These are phyloP conservation scores for Gobionotothen gibberifrons DNA, from an alignment of 2,797 vertebrate species.

Conservation along the genomic window DNA sequence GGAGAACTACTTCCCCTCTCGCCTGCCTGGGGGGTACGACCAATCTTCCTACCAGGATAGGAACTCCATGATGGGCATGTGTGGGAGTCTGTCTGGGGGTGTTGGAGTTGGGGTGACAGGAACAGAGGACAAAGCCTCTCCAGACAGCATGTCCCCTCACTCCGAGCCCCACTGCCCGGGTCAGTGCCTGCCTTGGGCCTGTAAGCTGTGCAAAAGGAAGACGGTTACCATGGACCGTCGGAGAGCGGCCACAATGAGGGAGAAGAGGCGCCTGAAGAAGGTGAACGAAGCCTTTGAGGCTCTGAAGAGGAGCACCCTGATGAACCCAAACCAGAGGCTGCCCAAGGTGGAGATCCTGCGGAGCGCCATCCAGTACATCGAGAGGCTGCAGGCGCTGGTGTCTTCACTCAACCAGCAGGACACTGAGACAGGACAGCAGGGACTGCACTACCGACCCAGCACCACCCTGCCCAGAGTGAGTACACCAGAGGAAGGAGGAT, in stretches of 20 bases:
- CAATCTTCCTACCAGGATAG: conserved; percentile 88
- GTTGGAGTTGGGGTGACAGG: conserved; percentile 75
- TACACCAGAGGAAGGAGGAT: conserved; percentile 81
- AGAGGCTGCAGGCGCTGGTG: conserved; percentile 96
- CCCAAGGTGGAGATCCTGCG: conserved; percentile 99
- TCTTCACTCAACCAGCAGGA: conserved; percentile 97
- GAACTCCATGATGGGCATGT: conserved; percentile 87
- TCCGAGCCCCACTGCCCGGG: conserved; percentile 94
- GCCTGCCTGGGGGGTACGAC: conserved; percentile 89
- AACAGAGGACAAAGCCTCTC: conserved; percentile 90
- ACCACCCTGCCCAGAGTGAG: conserved; percentile 85
- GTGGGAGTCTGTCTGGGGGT: conserved; percentile 81
- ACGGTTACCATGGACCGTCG: conserved; percentile 94
- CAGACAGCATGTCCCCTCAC: conserved; percentile 82
- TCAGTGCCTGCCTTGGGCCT: conserved; percentile 97
- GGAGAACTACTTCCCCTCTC: conserved; percentile 91
- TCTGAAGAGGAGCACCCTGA: conserved; percentile 95
- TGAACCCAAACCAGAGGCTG: conserved; percentile 98
- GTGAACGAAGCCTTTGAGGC: conserved; percentile 99
- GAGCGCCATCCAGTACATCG: conserved; percentile 98
- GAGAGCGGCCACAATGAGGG: conserved; percentile 92
- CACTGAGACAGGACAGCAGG: conserved; percentile 87
- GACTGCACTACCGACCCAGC: conserved; percentile 83
- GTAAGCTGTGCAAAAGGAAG: conserved; percentile 96
- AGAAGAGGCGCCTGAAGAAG: conserved; percentile 96